phyloP scores from a whole-genome alignment of 1,140 invertebrate species.

The Sinonovacula constricta region DNA sequence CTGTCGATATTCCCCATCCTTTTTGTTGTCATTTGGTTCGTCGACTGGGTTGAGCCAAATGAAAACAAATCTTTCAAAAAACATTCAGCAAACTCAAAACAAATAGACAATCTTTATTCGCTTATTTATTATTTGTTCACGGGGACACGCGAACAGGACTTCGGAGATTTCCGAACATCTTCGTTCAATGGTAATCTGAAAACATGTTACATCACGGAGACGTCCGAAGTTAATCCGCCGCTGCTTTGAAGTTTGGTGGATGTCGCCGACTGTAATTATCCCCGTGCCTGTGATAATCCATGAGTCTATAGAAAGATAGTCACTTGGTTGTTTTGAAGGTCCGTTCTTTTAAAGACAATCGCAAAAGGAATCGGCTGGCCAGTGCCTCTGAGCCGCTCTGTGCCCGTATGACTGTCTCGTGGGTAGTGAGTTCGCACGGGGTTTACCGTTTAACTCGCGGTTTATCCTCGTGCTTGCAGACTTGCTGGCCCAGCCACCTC shows the following conservation, averaged over 20 bases:
- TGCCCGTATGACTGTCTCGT: not conserved
- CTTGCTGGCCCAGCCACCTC: no score
- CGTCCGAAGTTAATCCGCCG: constrained; percentile 31
- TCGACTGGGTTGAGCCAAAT: no score
- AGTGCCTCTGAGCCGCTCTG: not conserved
- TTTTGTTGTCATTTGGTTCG: no score
- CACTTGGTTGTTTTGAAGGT: constrained; percentile 3
- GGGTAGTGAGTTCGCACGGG: not conserved
- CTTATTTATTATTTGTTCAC: no score
- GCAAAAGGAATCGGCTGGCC: not conserved
- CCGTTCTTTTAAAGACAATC: constrained; percentile 6
- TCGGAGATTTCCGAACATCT: constrained; percentile 5
- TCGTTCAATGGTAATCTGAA: constrained; percentile 22
- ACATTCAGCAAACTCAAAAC: no score
- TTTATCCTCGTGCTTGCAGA: not conserved
- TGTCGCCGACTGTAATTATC: constrained; percentile 42
- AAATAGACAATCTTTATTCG: no score
- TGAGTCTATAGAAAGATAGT: constrained; percentile 13
- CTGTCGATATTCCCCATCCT: constrained; percentile 11
- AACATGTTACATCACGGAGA: constrained; percentile 49
- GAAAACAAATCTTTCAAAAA: no score
- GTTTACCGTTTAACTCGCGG: not conserved
- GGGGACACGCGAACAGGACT: not conserved
- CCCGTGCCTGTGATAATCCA: constrained; percentile 44
- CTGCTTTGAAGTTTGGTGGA: constrained; percentile 22